Evolutionary conservation across 2,888 invertebrate genomes (phyloP), one percentile per base, ranked within the genome.

Genomic region (Chorisops tibialis): DNA sequence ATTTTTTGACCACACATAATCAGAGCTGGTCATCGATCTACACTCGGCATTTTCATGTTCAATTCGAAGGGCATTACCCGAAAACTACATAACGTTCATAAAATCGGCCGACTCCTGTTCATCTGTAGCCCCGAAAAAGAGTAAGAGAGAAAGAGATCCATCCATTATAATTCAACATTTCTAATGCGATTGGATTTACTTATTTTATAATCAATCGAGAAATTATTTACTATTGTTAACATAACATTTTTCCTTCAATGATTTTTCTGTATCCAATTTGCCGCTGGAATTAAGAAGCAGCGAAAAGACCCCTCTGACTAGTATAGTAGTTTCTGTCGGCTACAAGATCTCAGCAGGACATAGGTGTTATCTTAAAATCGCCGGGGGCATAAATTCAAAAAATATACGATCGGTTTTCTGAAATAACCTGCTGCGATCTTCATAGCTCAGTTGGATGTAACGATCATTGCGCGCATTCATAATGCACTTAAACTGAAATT

Each of bases 121-220:
- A 9, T 30, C 24, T 30, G 30, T n/a, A 9, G 30, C 9, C 7
- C 30, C 30, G 30, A 30, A n/a, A n/a, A n/a, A n/a, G n/a, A n/a
- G n/a, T 19, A 35, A 24, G 38, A 41, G 24, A 51, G 41, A 54
- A 16, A 18, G 45, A 56, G 43, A 43, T 45, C 56, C 56, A 24
- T 56, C 56, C 24, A 56, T 39, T 41, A 54, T 56, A 43, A 56
- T 56, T 24, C 56, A 56, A 56, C 56, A 56, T 45, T 56, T 56
- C 56, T 56, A 56, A 56, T 56, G 56, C 56, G 56, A 56, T 56
- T 56, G 43, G 56, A 43, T 56, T 56, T 56, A 56, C 43, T 56
- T 56, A 56, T 56, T 56, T 56, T 56, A 56, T 56, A 56, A 56
- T 56, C 56, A 56, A 56, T 56, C 56, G 56, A 56, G n/a, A 56